Evolutionary conservation across 2,888 invertebrate species (phyloP).

Genomic region (Muscina levida): DNA sequence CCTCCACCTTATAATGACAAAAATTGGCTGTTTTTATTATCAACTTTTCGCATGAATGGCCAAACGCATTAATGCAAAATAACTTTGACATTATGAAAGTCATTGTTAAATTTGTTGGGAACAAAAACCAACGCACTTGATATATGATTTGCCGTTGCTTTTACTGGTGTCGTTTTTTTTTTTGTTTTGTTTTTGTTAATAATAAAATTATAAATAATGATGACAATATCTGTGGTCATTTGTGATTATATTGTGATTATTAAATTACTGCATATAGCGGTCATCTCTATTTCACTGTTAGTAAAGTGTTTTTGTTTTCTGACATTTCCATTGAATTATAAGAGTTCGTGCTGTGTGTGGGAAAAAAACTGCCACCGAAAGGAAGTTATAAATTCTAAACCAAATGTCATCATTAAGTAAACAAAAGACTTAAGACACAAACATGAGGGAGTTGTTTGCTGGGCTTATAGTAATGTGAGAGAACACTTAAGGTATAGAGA

Average conservation of each 20-base stretch:
- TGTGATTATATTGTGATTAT: neutral
- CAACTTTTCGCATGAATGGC: constrained; percentile 57
- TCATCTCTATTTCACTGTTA: constrained; percentile 10
- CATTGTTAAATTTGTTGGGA: constrained; percentile 60
- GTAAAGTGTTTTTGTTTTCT: too few relatives aligned
- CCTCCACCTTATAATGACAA: neutral
- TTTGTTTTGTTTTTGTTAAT: neutral
- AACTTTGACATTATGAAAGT: constrained; percentile 61
- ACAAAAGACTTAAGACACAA: constrained; percentile 3
- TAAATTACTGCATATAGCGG: constrained; percentile 30
- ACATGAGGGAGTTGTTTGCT: neutral
- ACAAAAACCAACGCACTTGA: too few relatives aligned
- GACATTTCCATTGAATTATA: constrained; percentile 1
- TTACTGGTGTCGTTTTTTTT: neutral
- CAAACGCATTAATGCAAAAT: constrained; percentile 43
- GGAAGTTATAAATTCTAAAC: constrained; percentile 33
- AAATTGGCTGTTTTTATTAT: constrained; percentile 45
- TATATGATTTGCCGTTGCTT: constrained; percentile 27
- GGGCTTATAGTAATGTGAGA: too few relatives aligned
- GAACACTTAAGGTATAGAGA: too few relatives aligned
- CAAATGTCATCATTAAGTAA: too few relatives aligned
- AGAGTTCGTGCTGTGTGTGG: neutral
- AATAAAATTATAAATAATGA: constrained; percentile 51
- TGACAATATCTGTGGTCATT: constrained; percentile 41
- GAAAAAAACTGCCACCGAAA: neutral